Conservation (phyloP, 2,113 vertebrate species). For the Halcyon malimbica region DNA sequence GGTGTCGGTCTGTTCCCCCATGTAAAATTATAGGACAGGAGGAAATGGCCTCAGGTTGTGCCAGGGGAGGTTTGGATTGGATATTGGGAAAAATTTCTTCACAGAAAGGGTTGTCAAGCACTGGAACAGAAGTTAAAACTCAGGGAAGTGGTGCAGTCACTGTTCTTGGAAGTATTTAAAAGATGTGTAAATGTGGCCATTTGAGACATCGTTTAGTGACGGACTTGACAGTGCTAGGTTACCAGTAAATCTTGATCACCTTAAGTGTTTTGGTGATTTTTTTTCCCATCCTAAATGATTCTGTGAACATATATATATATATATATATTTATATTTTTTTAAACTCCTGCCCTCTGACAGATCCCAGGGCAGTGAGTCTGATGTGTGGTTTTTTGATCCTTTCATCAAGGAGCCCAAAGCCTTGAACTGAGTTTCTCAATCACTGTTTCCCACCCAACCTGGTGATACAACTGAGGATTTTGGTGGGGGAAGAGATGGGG, state of each 20-base stretch:
- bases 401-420: background rate
- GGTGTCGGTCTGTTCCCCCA: background rate
- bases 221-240: background rate
- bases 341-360: background rate
- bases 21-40: background rate
- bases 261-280: background rate
- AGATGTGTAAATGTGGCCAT: background rate
- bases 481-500: fast-evolving
- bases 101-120: background rate
- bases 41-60: no score
- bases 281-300: background rate
- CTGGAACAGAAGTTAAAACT: background rate
- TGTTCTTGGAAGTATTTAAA: background rate
- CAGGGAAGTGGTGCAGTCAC: background rate
- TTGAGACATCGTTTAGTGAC: background rate
- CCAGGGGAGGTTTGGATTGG: no score
- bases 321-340: no score
- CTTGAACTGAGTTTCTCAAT: background rate
- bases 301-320: no score
- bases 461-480: background rate
- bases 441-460: background rate
- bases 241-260: background rate
- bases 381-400: fast-evolving
- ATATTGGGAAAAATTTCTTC: background rate
- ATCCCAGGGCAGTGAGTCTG: background rate